These are phyloP conservation scores for Xestia xanthographa DNA, from an alignment of 2,888 invertebrate species.

Conservation along the genomic window DNA sequence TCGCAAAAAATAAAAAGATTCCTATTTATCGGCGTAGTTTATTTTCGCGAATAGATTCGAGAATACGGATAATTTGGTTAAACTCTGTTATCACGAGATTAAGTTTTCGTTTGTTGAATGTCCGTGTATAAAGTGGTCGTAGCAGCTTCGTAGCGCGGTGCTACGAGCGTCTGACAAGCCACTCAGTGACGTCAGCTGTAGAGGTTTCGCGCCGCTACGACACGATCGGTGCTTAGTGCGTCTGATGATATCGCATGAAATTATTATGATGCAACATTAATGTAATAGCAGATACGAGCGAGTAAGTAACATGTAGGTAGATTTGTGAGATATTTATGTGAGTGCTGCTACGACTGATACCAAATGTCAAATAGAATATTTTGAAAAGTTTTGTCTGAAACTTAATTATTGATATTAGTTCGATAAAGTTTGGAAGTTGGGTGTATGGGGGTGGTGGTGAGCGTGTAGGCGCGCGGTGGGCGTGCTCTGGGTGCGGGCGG, in stretches of 20 bases:
- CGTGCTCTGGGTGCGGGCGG: constrained; percentile 74
- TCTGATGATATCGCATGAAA: constrained; percentile 39
- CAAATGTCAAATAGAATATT: constrained; percentile 20
- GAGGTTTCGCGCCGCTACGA: constrained; percentile 66
- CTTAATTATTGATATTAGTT: constrained; percentile 60
- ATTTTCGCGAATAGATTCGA: background rate
- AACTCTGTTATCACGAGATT: constrained; percentile 18
- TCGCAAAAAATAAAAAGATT: background rate
- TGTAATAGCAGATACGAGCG: constrained; percentile 8
- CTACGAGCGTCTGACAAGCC: constrained; percentile 68
- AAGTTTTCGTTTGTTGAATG: constrained; percentile 21
- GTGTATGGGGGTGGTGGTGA: constrained; percentile 70
- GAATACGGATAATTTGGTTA: background rate
- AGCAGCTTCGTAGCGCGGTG: constrained; percentile 74
- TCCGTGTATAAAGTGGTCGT: constrained; percentile 45
- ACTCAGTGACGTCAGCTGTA: constrained; percentile 71
- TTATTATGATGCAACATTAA: constrained; percentile 47
- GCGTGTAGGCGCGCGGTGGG: constrained; percentile 75
- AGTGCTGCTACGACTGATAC: background rate
- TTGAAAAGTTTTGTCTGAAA: constrained; percentile 55
- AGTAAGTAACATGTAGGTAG: constrained; percentile 13
- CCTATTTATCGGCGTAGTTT: background rate
- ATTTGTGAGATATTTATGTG: constrained; percentile 4
- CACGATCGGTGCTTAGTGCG: constrained; percentile 49
- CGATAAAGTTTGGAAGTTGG: constrained; percentile 61